A percentile compares a stretch with the other conserved stretches of the same genome.
These are phyloP conservation scores for Aspiorhynchus laticeps DNA, from an alignment of 2,113 vertebrate species.

Conservation along the genomic window DNA sequence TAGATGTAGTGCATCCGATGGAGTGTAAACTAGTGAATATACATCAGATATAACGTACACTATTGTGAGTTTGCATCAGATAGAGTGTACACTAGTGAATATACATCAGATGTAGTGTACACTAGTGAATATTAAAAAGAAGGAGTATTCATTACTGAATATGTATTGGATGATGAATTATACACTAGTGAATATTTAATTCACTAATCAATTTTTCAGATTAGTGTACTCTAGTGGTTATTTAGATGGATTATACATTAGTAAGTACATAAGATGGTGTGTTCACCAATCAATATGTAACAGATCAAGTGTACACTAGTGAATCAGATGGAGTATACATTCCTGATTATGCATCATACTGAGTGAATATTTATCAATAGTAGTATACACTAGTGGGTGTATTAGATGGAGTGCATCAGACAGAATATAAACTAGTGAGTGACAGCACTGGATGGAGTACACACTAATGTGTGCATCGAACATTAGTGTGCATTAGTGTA, in stretches of 20 bases:
- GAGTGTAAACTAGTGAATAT: background rate
- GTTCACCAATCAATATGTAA: background rate
- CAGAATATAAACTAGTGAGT: background rate
- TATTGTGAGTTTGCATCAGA: too few relatives aligned
- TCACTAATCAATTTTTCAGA: background rate
- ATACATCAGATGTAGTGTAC: background rate
- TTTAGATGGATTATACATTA: background rate
- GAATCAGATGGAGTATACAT: background rate
- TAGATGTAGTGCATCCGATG: background rate
- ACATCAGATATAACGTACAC: background rate
- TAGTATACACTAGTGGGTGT: background rate
- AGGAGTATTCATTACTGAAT: too few relatives aligned
- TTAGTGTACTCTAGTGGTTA: too few relatives aligned
- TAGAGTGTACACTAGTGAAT: background rate
- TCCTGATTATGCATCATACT: background rate
- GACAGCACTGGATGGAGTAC: background rate
- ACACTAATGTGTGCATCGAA: background rate
- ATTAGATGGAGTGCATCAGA: background rate
- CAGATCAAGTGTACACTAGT: background rate
- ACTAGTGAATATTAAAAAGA: too few relatives aligned
- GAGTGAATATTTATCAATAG: background rate
- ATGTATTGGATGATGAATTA: background rate
- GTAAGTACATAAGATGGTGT: background rate
- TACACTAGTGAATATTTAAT: background rate
- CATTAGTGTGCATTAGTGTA: too few relatives aligned